A percentile compares a stretch with the other conserved stretches of the same genome.
phyloP scores from a whole-genome alignment of 2,113 vertebrate species.

The Macquaria ambigua region DNA sequence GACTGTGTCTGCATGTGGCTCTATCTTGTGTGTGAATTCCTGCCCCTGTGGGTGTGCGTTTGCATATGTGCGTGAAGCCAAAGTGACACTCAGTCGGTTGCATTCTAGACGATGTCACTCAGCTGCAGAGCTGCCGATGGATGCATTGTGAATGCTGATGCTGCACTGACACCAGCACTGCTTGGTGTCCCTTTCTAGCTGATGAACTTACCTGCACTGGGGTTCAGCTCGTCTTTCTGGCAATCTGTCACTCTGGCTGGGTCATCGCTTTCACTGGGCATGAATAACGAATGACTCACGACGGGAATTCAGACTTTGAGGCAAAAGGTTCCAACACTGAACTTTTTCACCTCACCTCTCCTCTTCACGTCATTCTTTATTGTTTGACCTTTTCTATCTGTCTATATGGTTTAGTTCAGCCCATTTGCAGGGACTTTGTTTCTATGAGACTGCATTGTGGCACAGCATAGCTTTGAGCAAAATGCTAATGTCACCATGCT shows the following conservation, averaged over 20 bases:
- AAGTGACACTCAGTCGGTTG: conserved; percentile 46
- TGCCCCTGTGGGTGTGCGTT: background rate
- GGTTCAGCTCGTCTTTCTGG: background rate
- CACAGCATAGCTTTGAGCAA: too few species aligned
- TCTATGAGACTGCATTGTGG: too few species aligned
- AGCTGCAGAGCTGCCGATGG: conserved; percentile 16
- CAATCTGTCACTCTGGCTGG: background rate
- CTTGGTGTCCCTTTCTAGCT: conserved; percentile 17
- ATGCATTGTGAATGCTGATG: conserved; percentile 27
- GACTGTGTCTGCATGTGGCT: conserved; percentile 5
- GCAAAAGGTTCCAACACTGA: background rate
- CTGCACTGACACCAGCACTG: conserved; percentile 29
- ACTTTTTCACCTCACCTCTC: background rate
- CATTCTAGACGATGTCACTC: conserved; percentile 27
- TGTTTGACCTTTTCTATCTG: background rate
- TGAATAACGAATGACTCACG: conserved; percentile 17
- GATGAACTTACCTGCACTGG: conserved; percentile 40
- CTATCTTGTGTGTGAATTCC: background rate
- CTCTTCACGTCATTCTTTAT: background rate
- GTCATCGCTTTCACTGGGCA: conserved; percentile 42
- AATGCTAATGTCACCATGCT: too few species aligned
- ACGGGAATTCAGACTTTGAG: background rate
- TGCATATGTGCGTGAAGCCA: conserved; percentile 16
- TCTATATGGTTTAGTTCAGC: background rate
- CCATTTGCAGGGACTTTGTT: background rate